phyloP scores from a whole-genome alignment of 1,140 invertebrate species.

The Ganaspis sp. region DNA sequence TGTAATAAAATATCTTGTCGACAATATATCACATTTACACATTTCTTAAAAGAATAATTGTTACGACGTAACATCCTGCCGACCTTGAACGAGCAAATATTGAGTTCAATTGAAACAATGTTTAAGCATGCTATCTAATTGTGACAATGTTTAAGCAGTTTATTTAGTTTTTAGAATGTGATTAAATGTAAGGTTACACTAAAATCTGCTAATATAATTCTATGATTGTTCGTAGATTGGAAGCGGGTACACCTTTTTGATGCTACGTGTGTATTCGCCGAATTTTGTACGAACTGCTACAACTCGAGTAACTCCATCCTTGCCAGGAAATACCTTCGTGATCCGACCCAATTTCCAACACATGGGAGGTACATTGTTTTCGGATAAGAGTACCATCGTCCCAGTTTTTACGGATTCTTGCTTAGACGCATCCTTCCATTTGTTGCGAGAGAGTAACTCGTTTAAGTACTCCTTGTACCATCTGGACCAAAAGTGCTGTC shows the following conservation, averaged over 20 bases:
- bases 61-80: not conserved
- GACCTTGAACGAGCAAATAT: not conserved
- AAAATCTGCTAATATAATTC: no score
- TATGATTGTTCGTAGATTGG: not conserved
- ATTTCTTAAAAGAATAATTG: no score
- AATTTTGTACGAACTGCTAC: not conserved
- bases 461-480: conserved; percentile 56
- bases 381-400: not conserved
- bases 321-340: not conserved
- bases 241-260: not conserved
- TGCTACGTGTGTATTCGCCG: not conserved
- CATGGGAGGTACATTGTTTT: not conserved
- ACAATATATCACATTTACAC: no score
- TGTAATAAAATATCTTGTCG: no score
- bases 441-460: conserved; percentile 47
- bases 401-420: not conserved
- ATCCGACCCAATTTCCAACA: not conserved
- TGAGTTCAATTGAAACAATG: no score
- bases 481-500: conserved; percentile 57
- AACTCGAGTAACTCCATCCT: not conserved
- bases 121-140: no score
- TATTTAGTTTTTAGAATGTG: no score
- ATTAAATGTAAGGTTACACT: no score
- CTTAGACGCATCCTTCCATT: conserved; percentile 46
- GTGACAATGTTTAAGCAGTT: no score